A percentile compares a stretch with the other conserved stretches of the same genome.
Conservation (phyloP, 2,888 invertebrate genomes). For the Tenthredo mesomela region DNA sequence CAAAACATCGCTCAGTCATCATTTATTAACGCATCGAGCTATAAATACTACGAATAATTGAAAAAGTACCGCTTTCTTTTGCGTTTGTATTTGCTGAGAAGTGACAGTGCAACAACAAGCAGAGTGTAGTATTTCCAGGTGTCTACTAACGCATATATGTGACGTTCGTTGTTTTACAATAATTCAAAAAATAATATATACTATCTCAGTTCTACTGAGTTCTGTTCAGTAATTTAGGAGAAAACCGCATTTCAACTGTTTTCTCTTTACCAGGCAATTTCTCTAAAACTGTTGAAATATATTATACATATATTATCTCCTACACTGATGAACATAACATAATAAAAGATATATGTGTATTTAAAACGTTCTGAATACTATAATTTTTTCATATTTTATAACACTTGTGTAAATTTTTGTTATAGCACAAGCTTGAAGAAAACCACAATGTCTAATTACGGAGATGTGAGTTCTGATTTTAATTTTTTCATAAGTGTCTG, state of each 20-base stretch:
- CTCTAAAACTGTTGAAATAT: background rate
- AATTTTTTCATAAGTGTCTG: background rate
- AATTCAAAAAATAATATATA: background rate
- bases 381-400: background rate
- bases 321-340: background rate
- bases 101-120: background rate
- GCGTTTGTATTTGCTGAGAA: background rate
- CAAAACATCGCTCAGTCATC: background rate
- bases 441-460: slow-evolving; percentile 65
- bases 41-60: background rate
- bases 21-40: background rate
- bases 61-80: background rate
- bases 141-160: background rate
- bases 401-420: background rate
- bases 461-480: slow-evolving; percentile 67
- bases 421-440: slow-evolving; percentile 55
- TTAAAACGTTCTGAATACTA: background rate
- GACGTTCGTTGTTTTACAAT: background rate
- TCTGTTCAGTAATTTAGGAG: background rate
- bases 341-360: background rate
- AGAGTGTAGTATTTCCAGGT: background rate
- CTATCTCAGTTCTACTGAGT: background rate
- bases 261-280: background rate
- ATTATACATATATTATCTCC: background rate
- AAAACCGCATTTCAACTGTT: background rate